Base-by-base conservation (phyloP, 2,888 invertebrate genomes). In the Amphimallon solstitiale region DNA sequence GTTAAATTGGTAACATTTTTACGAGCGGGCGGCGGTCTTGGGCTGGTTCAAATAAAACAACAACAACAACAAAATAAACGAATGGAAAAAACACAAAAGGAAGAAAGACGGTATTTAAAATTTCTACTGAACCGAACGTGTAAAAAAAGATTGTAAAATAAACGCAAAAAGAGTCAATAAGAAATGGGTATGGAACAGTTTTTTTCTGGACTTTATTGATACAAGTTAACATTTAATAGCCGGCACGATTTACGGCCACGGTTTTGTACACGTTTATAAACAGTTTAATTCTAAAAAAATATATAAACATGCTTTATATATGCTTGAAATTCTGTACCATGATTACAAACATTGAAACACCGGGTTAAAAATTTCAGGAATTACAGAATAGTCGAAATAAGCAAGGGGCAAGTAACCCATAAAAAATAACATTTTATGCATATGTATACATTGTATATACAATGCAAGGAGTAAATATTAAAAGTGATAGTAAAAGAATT, bases 201-300 rank as follows among this genome's bases (percentile, higher is more conserved):
- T 59, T 43, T 59, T 59, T 59, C 34, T 29, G 43, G 29, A 59
- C 43, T 59, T 59, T 59, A 59, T 59, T 59, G 56, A 43, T 59
- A 43, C 56, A 43, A 59, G 56, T 34, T 40, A 59, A 59, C 56
- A 43, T 59, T 59, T 59, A 59, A 59, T 59, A 59, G 56, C 56
- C n/a, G 19, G 9, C 43, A n/a, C 29, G 56, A 59, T 59, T 59
- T 59, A 59, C 40, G 43, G 43, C 23, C 43, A 23, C 14, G 43
- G 56, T 59, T 59, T 43, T 29, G 43, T 59, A 23, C 15, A 29
- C 56, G 21, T 59, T 59, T 59, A 59, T 59, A 59, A 59, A 59
- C 56, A 59, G 56, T 43, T 59, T 59, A 59, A 59, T 59, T 59
- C n/a, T 29, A 29, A 59, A 59, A 40, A 59, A 59, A 59, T 43